A percentile compares a stretch with the other conserved stretches of the same genome.
Conservation (phyloP, 2,888 invertebrate genomes). For the Lasioglossum malachurum region DNA sequence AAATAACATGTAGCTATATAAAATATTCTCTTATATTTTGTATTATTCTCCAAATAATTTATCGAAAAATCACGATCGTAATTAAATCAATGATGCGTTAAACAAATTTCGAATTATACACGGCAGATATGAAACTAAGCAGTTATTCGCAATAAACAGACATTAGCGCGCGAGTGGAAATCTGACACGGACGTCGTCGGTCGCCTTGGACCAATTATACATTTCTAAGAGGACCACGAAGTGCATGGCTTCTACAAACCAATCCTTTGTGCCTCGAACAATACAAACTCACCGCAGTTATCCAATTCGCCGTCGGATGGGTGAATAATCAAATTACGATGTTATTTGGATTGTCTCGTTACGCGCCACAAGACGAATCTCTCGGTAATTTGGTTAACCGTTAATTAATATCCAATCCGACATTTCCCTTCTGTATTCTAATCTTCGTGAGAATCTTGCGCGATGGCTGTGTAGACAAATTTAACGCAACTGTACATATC, state of each 20-base stretch:
- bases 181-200: conserved; percentile 70
- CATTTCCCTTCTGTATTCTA: conserved; percentile 61
- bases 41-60: no score
- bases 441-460: background rate
- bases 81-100: background rate
- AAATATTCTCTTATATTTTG: background rate
- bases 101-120: background rate
- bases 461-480: background rate
- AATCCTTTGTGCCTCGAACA: conserved; percentile 75
- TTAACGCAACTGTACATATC: background rate
- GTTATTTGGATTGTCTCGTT: conserved; percentile 66
- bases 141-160: conserved; percentile 37
- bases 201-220: conserved; percentile 73
- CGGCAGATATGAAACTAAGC: conserved; percentile 9
- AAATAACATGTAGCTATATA: background rate
- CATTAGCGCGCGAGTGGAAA: conserved; percentile 70
- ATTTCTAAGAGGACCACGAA: conserved; percentile 60
- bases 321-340: conserved; percentile 77
- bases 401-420: conserved; percentile 77
- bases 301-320: conserved; percentile 75
- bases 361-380: conserved; percentile 41
- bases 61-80: background rate
- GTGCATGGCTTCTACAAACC: conserved; percentile 57
- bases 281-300: conserved; percentile 72
- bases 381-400: conserved; percentile 52